phyloP scores from a whole-genome alignment of 2,888 invertebrate genomes.

The Liodrosophila aerea region DNA sequence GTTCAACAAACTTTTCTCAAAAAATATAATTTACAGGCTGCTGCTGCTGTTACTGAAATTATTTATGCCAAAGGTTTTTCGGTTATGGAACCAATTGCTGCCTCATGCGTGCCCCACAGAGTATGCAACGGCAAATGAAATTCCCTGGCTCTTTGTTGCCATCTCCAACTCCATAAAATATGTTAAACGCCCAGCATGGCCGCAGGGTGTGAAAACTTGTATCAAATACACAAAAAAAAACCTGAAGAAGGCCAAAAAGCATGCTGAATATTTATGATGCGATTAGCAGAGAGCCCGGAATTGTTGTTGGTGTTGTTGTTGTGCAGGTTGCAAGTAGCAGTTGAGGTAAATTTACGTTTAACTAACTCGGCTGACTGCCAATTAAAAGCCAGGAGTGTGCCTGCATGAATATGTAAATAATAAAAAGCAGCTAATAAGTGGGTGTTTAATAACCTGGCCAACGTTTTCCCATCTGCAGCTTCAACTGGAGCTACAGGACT shows the following conservation, averaged over 20 bases:
- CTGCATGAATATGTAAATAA: conserved; percentile 79
- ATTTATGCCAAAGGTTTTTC: conserved; percentile 35
- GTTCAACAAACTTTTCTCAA: conserved; percentile 70
- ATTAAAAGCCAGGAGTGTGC: conserved; percentile 67
- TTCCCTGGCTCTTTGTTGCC: conserved; percentile 35
- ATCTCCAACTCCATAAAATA: conserved; percentile 61
- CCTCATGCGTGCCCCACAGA: conserved; percentile 57
- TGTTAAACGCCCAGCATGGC: conserved; percentile 53
- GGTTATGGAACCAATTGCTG: background rate
- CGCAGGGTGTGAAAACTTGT: conserved; percentile 74
- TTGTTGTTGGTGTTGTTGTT: conserved; percentile 15
- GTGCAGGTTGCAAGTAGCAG: conserved; percentile 66
- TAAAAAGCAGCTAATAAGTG: conserved; percentile 80
- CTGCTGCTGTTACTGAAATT: conserved; percentile 17
- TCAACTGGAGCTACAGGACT: conserved; percentile 29
- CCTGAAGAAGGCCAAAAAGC: conserved; percentile 44
- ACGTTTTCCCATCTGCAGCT: no score
- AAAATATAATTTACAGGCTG: conserved; percentile 58
- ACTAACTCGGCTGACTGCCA: conserved; percentile 52
- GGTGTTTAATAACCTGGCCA: conserved; percentile 79
- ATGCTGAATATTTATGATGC: conserved; percentile 77
- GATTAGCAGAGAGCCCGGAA: conserved; percentile 61
- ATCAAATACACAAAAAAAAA: conserved; percentile 58
- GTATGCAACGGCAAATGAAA: conserved; percentile 58
- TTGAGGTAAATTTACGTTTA: conserved; percentile 56